These are phyloP conservation scores for Lacerta agilis DNA, from an alignment of 2,797 vertebrate genomes.

Conservation along the genomic window DNA sequence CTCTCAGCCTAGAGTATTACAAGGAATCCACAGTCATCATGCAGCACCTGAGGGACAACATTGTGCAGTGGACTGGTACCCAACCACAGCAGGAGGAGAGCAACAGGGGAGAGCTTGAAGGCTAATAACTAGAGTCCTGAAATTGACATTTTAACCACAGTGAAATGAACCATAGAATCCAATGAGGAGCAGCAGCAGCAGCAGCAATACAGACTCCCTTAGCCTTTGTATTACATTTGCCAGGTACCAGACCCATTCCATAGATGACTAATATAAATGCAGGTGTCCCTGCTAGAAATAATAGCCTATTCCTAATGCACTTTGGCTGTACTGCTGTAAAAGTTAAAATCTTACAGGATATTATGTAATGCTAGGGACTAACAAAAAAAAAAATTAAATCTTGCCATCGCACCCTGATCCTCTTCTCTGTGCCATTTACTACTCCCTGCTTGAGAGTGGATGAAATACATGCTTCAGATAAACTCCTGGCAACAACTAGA, in stretches of 20 bases:
- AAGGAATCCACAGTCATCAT: background rate
- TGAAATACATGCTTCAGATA: background rate
- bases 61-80: background rate
- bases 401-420: background rate
- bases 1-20: background rate
- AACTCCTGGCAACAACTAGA: background rate
- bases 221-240: fast-evolving
- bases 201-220: background rate
- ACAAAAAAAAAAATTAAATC: background rate
- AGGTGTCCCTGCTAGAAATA: background rate
- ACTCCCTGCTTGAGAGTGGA: background rate
- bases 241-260: background rate
- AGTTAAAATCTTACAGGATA: background rate
- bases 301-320: background rate
- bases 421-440: background rate
- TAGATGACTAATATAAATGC: background rate
- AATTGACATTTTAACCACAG: fast-evolving
- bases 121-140: too few species aligned
- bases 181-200: background rate
- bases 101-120: background rate
- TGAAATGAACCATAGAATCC: background rate
- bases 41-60: background rate
- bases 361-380: background rate
- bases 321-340: background rate
- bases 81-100: background rate